These are phyloP conservation scores for Aptenodytes patagonicus DNA, from an alignment of 2,113 vertebrate genomes.

Conservation along the genomic window DNA sequence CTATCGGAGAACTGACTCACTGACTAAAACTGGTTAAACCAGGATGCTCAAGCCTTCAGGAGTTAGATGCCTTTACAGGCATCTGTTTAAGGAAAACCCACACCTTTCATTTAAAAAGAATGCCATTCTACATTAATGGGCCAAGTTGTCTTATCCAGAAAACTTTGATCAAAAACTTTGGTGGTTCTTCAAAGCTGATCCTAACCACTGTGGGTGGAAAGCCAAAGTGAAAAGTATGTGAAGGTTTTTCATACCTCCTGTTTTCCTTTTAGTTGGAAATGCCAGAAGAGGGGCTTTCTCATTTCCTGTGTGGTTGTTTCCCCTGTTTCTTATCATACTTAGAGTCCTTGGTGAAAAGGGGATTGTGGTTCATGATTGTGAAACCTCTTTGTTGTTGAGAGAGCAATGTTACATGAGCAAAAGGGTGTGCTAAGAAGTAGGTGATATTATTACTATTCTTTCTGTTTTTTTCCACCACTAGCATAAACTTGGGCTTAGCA, in stretches of 20 bases:
- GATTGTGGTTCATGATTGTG: neutral
- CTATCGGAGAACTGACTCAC: conserved; percentile 27
- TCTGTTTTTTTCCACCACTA: neutral
- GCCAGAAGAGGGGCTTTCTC: neutral
- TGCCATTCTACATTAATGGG: neutral
- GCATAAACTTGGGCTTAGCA: neutral
- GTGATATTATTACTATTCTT: neutral
- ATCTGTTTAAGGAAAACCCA: conserved; percentile 45
- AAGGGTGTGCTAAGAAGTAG: neutral
- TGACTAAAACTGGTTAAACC: conserved; percentile 53
- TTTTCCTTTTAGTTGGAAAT: conserved; percentile 5
- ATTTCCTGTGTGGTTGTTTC: neutral
- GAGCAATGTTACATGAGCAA: neutral
- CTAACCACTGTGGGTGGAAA: conserved; percentile 31
- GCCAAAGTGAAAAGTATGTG: conserved; percentile 11
- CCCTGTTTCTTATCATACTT: neutral
- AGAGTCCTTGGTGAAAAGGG: neutral
- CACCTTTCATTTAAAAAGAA: conserved; percentile 17
- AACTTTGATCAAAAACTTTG: conserved; percentile 52
- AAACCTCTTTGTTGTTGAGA: neutral
- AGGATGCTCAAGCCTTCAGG: conserved; percentile 28
- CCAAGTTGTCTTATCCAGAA: conserved; percentile 46
- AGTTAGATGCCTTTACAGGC: conserved; percentile 8
- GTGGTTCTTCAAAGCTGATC: conserved; percentile 50
- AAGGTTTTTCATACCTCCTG: conserved; percentile 22